These are phyloP conservation scores for Drosophila quadrilineata DNA, from an alignment of 1,140 invertebrate species.

Conservation along the genomic window DNA sequence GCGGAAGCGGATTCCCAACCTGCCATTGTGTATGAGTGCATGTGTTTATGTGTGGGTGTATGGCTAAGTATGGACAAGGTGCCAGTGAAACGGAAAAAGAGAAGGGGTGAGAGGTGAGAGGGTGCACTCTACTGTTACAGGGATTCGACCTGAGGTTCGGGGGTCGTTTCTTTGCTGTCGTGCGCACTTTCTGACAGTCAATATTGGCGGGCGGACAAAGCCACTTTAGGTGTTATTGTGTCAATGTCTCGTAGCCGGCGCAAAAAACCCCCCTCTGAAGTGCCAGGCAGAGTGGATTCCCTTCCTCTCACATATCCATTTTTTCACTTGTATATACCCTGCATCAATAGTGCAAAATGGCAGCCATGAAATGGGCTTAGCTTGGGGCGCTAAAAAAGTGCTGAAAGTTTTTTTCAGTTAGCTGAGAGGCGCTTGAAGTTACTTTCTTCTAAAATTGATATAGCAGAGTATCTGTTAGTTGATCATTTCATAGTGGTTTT, in stretches of 20 bases:
- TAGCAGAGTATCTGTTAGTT: not conserved
- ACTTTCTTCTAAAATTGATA: too few relatives aligned
- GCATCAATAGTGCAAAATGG: not conserved
- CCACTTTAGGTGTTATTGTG: conserved; percentile 79
- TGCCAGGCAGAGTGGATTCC: conserved; percentile 38
- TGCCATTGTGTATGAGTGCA: not conserved
- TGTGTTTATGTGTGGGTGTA: not conserved
- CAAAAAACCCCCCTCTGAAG: conserved; percentile 35
- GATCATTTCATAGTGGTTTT: not conserved
- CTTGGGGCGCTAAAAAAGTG: not conserved
- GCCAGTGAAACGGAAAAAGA: not conserved
- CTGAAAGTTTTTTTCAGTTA: too few relatives aligned
- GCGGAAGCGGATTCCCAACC: conserved; percentile 33
- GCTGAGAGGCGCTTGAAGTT: too few relatives aligned
- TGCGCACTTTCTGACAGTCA: conserved; percentile 74
- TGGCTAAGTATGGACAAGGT: too few relatives aligned
- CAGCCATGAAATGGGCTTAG: not conserved
- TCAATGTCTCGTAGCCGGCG: conserved; percentile 57
- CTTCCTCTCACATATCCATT: conserved; percentile 24
- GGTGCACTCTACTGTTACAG: conserved; percentile 17
- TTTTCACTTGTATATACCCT: conserved; percentile 19
- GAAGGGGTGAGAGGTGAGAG: conserved; percentile 6
- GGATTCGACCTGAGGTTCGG: conserved; percentile 40
- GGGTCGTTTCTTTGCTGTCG: too few relatives aligned
- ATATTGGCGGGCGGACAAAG: conserved; percentile 74